A percentile compares a stretch with the other conserved stretches of the same genome.
These are phyloP conservation scores for Hirudinaria manillensis DNA, from an alignment of 2,888 invertebrate genomes.

Conservation along the genomic window DNA sequence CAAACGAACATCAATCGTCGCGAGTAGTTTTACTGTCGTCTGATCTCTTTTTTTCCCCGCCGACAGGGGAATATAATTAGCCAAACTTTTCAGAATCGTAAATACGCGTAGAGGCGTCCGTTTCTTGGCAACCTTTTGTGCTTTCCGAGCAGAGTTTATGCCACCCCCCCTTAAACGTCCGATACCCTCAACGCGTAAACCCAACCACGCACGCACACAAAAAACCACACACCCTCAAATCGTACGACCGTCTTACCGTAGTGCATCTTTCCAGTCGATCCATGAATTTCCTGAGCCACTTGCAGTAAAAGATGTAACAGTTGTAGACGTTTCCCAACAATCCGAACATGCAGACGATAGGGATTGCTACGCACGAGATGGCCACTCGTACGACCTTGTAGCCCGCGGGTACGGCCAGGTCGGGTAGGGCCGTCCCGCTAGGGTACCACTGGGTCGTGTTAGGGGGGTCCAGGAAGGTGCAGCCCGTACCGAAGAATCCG, in stretches of 20 bases:
- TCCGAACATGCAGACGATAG: conserved; percentile 28
- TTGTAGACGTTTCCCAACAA: conserved; percentile 29
- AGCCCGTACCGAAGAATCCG: background rate
- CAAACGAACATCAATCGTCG: too few relatives aligned
- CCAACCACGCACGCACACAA: too few relatives aligned
- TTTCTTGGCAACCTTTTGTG: too few relatives aligned
- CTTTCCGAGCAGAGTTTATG: too few relatives aligned
- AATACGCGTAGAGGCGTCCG: too few relatives aligned
- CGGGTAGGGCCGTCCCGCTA: background rate
- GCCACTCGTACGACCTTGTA: conserved; percentile 11
- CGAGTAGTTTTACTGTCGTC: too few relatives aligned
- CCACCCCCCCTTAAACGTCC: too few relatives aligned
- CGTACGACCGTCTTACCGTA: conserved; percentile 24
- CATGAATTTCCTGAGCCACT: conserved; percentile 30
- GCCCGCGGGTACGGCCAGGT: background rate
- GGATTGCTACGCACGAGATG: conserved; percentile 1
- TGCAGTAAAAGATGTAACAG: conserved; percentile 29
- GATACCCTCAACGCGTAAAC: too few relatives aligned
- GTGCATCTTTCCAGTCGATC: conserved; percentile 19
- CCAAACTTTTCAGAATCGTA: too few relatives aligned
- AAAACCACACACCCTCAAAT: too few relatives aligned
- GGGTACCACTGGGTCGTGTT: background rate
- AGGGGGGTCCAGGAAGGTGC: background rate
- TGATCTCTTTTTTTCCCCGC: too few relatives aligned
- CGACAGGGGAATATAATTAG: too few relatives aligned